Conservation (phyloP, 2,113 vertebrate species). For the Hystrix cristata region DNA sequence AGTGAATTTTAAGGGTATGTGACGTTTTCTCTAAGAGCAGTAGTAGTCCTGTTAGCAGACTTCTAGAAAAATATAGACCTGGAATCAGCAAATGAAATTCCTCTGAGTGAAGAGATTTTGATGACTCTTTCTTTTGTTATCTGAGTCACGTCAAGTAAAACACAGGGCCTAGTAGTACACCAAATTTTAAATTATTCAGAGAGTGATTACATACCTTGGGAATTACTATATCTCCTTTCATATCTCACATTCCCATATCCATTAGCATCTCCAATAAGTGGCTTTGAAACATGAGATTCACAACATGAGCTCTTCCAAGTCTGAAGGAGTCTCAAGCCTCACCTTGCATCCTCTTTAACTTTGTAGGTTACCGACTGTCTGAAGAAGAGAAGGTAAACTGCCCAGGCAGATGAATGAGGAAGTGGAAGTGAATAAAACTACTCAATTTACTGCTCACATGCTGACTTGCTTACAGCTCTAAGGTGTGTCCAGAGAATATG, state of each 20-base stretch:
- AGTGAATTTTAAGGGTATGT: not conserved
- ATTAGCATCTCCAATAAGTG: conserved; percentile 4
- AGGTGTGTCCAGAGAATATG: not conserved
- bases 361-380: not conserved
- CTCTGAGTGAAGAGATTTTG: not conserved
- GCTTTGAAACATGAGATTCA: conserved; percentile 44
- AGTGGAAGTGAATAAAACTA: not conserved
- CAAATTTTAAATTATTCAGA: conserved; percentile 68
- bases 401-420: not conserved
- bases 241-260: conserved; percentile 23
- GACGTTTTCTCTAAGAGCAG: not conserved
- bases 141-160: conserved; percentile 54
- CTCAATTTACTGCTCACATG: not conserved
- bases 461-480: not conserved
- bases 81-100: conserved; percentile 20
- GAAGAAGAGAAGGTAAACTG: not conserved
- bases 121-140: conserved; percentile 40
- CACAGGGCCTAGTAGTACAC: not conserved
- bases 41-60: not conserved
- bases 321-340: not conserved
- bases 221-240: conserved; percentile 45
- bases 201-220: not conserved
- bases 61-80: not conserved
- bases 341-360: not conserved
- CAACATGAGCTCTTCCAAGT: not conserved